Evolutionary conservation across 2,113 vertebrate species (phyloP).

Genomic region (Taurulus bubalis): DNA sequence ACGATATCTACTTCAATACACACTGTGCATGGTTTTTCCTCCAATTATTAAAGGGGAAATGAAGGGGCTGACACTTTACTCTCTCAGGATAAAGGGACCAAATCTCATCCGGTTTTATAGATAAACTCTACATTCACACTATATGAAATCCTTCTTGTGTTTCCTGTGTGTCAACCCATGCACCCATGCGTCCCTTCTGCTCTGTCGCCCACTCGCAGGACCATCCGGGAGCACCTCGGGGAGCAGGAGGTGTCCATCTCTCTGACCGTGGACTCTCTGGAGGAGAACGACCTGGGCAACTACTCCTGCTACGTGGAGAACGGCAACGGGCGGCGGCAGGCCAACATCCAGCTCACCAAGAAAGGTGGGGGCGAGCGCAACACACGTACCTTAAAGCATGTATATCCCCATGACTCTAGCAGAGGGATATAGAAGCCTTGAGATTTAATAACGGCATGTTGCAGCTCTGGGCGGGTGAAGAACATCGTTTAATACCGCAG

Average conservation of each 20-base stretch:
- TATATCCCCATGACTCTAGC: not conserved
- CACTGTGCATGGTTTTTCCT: not conserved
- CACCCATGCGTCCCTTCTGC: not conserved
- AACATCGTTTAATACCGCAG: conserved; percentile 37
- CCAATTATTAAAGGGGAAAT: not conserved
- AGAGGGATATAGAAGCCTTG: conserved; percentile 14
- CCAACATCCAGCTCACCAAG: conserved; percentile 90
- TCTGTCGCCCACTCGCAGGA: conserved; percentile 80
- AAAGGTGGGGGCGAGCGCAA: conserved; percentile 83
- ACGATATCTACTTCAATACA: not conserved
- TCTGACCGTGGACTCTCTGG: conserved; percentile 91
- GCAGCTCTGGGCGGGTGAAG: conserved; percentile 35
- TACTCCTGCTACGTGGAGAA: conserved; percentile 97
- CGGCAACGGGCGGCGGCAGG: conserved; percentile 90
- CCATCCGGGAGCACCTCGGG: conserved; percentile 93
- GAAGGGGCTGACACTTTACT: not conserved
- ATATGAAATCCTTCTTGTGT: not conserved
- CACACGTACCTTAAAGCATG: not conserved
- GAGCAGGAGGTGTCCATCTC: conserved; percentile 95
- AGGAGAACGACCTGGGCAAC: conserved; percentile 93
- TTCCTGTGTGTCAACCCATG: not conserved
- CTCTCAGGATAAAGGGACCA: not conserved
- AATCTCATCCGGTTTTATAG: not conserved
- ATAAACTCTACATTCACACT: too few relatives aligned
- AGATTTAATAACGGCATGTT: conserved; percentile 28